These are phyloP conservation scores for Listronotus oregonensis DNA, from an alignment of 1,140 invertebrate genomes.

Conservation along the genomic window DNA sequence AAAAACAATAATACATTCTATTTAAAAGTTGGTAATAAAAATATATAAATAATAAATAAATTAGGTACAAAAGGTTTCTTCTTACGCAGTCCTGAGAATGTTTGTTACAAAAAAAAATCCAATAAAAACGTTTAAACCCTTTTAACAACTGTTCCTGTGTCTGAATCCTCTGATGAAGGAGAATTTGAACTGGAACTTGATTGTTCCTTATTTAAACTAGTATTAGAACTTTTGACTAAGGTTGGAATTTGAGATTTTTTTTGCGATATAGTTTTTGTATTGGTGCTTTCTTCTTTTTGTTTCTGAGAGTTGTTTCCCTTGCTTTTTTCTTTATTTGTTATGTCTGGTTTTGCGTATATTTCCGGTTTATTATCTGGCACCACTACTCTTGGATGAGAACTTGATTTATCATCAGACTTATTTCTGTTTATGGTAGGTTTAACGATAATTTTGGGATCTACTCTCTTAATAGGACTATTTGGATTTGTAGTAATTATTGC, in stretches of 20 bases:
- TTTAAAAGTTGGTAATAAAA: too few relatives aligned
- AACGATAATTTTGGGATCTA: conserved; percentile 52
- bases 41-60: too few relatives aligned
- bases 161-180: conserved; percentile 51
- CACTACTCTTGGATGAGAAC: conserved; percentile 46
- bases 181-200: conserved; percentile 50
- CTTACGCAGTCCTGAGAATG: not conserved
- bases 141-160: conserved; percentile 54
- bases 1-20: too few relatives aligned
- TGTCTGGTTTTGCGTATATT: conserved; percentile 20
- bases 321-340: conserved; percentile 3
- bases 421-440: conserved; percentile 48
- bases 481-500: conserved; percentile 48
- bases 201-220: conserved; percentile 41
- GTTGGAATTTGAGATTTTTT: conserved; percentile 50
- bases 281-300: not conserved
- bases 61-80: too few relatives aligned
- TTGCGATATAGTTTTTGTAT: conserved; percentile 3
- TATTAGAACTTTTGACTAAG: conserved; percentile 40
- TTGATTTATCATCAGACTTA: conserved; percentile 34
- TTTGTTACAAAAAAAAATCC: conserved; percentile 3
- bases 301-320: not conserved
- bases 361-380: conserved; percentile 44
- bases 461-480: conserved; percentile 45
- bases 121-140: conserved; percentile 16